Evolutionary conservation across 2,113 vertebrate species (phyloP).

Genomic region (Chloropsis cyanopogon): DNA sequence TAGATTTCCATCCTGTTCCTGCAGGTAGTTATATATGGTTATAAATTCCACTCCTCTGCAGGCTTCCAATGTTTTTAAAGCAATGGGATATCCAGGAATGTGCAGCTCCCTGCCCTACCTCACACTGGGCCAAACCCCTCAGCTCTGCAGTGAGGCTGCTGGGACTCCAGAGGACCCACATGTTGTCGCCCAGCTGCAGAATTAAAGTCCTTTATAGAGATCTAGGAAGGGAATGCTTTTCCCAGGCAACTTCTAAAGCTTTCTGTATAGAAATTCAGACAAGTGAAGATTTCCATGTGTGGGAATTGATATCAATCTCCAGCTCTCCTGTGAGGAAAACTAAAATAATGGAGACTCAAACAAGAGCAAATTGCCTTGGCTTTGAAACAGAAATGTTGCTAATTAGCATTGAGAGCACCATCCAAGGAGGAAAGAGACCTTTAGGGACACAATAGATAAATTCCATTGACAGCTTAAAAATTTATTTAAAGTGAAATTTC

Average conservation of each 20-base stretch:
- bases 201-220: neutral
- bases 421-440: neutral
- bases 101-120: neutral
- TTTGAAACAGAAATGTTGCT: neutral
- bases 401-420: neutral
- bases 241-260: neutral
- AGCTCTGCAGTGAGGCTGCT: neutral
- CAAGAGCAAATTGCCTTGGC: neutral
- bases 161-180: neutral
- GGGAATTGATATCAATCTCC: neutral
- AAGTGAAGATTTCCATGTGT: neutral
- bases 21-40: neutral
- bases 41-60: neutral
- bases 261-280: neutral
- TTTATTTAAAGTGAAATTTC: neutral
- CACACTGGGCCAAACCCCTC: fast-evolving
- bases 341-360: neutral
- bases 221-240: neutral
- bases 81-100: fast-evolving
- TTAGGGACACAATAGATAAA: neutral
- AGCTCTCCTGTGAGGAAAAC: neutral
- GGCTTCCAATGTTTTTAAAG: neutral
- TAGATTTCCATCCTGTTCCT: neutral
- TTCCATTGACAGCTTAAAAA: neutral
- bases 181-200: neutral